Evolutionary conservation across 2,113 vertebrate species (phyloP).

Genomic region (Athene noctua): DNA sequence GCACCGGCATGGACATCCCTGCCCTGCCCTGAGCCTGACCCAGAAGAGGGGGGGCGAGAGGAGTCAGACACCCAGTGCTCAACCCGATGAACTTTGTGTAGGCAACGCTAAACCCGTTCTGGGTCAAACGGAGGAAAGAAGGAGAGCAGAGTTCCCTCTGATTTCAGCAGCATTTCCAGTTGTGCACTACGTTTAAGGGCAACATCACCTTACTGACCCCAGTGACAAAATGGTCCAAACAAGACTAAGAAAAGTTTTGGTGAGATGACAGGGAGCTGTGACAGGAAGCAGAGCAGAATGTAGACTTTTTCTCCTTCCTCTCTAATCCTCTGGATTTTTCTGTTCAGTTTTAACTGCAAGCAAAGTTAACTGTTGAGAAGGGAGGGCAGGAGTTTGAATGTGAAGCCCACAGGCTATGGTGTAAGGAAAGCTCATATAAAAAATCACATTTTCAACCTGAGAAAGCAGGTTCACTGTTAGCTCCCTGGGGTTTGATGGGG

Average conservation of each 20-base stretch:
- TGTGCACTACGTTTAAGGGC: background rate
- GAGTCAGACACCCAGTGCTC: no score
- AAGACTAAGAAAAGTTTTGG: background rate
- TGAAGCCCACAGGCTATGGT: background rate
- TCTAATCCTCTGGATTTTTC: background rate
- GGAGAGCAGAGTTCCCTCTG: background rate
- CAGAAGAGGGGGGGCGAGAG: background rate
- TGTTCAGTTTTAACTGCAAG: background rate
- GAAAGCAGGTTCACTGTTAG: background rate
- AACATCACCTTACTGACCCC: background rate
- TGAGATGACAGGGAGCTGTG: background rate
- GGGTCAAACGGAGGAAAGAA: background rate
- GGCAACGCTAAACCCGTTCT: background rate
- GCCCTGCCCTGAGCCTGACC: background rate
- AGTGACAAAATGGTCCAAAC: background rate
- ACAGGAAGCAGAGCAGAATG: background rate
- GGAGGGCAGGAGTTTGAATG: background rate
- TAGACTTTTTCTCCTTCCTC: background rate
- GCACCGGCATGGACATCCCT: background rate
- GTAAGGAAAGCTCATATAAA: background rate
- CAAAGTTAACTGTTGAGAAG: background rate
- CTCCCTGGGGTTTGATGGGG: background rate
- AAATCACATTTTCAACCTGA: background rate
- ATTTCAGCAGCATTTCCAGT: background rate
- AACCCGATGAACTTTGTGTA: rapidly evolving